Evolutionary conservation across 2,113 vertebrate genomes (phyloP), one percentile per base, ranked within the genome.

Genomic region (Onychostruthus taczanowskii): DNA sequence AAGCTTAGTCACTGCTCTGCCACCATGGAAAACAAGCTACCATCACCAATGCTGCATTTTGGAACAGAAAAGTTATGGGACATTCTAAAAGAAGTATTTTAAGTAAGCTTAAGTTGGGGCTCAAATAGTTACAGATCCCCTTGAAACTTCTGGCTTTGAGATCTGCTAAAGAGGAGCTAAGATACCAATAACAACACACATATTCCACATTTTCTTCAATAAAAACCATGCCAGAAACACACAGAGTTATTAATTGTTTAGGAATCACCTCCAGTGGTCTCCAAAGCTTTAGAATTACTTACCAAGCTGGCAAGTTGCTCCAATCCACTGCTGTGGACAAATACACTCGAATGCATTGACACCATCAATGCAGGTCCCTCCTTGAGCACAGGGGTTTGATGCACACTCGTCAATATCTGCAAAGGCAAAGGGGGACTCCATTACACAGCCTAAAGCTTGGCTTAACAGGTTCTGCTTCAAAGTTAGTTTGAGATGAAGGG

Each of bases 241-340:
- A 58, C 7, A 61, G 6, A 58, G 6, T 22, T 63, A 53, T 33
- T 68, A 0, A 30, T 33, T 61, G 41, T 13, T 83, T n/a, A 50
- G 11, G 26, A 91, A 53, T n/a, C 28, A 55, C 15, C 39, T 81
- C 26, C 56, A 64, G 21, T 21, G 16, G 22, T 41, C 59, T 92
- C 55, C 44, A 66, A 70, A 78, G 61, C 46, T 82, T 82, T 4
- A 69, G 24, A 69, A 62, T 41, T 67, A 76, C 97, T 96, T 97
- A 99, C 99, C 99, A 93, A 99, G 98, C 94, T 99, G 98, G 97
- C 99, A 99, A 24, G 99, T 99, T 95, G 98, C 98, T 80, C 99
- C 99, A 50, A 98, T 98, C 99, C 99, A 99, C 96, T 99, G 98
- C 0, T 98, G 98, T 13, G 98, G 98, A 89, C 99, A 99, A 95